Evolutionary conservation across 2,797 vertebrate species (phyloP).

Genomic region (Argentina silus): DNA sequence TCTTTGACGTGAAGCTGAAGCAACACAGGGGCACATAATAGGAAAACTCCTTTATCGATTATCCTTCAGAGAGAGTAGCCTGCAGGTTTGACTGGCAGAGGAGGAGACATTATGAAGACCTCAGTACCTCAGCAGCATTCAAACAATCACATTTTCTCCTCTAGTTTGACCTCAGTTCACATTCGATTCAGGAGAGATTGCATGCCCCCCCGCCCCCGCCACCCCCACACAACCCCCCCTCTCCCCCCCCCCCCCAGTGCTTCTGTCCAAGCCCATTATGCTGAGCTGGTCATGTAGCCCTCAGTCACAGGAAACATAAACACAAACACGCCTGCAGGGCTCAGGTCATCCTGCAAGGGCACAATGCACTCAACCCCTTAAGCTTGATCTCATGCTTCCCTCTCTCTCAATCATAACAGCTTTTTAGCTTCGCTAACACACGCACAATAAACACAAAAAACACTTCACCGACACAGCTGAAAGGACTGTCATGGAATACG

Average conservation of each 20-base stretch:
- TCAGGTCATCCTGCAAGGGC: slow-evolving; percentile 20
- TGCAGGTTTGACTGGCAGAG: too few relatives aligned
- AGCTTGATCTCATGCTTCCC: not conserved
- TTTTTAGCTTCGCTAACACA: not conserved
- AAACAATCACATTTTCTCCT: slow-evolving; percentile 30
- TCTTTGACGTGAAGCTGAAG: too few relatives aligned
- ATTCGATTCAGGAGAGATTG: slow-evolving; percentile 17
- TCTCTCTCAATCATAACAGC: not conserved
- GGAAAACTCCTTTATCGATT: too few relatives aligned
- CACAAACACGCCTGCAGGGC: slow-evolving; percentile 24
- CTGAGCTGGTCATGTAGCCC: slow-evolving; percentile 35
- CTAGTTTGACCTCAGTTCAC: slow-evolving; percentile 36
- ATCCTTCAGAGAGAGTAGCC: not conserved
- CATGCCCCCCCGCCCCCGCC: not conserved
- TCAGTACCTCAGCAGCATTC: not conserved
- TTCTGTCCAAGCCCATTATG: slow-evolving; percentile 47
- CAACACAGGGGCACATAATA: too few relatives aligned
- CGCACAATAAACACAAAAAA: not conserved
- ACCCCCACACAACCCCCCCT: not conserved
- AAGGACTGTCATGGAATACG: not conserved
- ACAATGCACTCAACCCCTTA: slow-evolving; percentile 8
- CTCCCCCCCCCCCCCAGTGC: slow-evolving; percentile 17
- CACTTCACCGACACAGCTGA: not conserved
- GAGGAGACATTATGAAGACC: not conserved
- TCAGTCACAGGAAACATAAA: slow-evolving; percentile 31